phyloP scores from a whole-genome alignment of 1,140 invertebrate genomes.

The Calycopis cecrops region DNA sequence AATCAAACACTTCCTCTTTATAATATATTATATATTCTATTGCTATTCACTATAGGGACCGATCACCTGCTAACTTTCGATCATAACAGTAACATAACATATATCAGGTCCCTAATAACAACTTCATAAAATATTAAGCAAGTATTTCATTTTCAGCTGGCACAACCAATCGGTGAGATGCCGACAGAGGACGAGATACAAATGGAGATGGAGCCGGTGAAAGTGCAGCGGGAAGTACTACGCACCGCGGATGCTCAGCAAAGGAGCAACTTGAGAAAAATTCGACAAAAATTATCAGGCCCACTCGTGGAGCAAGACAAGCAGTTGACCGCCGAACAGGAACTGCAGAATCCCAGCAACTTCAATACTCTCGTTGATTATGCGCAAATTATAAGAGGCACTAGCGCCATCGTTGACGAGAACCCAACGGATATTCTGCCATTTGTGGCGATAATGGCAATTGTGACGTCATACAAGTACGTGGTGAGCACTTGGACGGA shows the following conservation, averaged over 20 bases:
- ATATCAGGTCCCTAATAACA: no score
- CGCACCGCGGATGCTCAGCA: slow-evolving; percentile 54
- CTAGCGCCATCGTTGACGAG: slow-evolving; percentile 44
- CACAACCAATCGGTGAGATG: no score
- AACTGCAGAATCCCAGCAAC: slow-evolving; percentile 66
- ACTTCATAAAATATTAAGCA: no score
- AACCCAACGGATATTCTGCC: slow-evolving; percentile 61
- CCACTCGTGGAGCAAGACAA: slow-evolving; percentile 39
- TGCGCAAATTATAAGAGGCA: slow-evolving; percentile 68
- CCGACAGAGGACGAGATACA: neutral
- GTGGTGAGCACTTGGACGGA: slow-evolving; percentile 65
- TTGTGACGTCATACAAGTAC: slow-evolving; percentile 74
- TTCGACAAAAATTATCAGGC: slow-evolving; percentile 47
- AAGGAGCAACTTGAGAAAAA: slow-evolving; percentile 48
- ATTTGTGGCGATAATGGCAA: slow-evolving; percentile 74
- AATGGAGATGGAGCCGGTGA: slow-evolving; percentile 23
- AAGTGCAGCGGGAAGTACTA: slow-evolving; percentile 49
- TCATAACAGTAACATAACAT: no score
- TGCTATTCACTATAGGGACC: no score
- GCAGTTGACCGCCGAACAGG: slow-evolving; percentile 53
- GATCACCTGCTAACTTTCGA: no score
- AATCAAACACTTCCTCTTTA: no score
- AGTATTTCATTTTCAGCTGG: no score
- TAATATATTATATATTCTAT: no score
- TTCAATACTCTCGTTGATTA: slow-evolving; percentile 71